phyloP scores from a whole-genome alignment of 2,797 vertebrate species.

The Vespertilio murinus region DNA sequence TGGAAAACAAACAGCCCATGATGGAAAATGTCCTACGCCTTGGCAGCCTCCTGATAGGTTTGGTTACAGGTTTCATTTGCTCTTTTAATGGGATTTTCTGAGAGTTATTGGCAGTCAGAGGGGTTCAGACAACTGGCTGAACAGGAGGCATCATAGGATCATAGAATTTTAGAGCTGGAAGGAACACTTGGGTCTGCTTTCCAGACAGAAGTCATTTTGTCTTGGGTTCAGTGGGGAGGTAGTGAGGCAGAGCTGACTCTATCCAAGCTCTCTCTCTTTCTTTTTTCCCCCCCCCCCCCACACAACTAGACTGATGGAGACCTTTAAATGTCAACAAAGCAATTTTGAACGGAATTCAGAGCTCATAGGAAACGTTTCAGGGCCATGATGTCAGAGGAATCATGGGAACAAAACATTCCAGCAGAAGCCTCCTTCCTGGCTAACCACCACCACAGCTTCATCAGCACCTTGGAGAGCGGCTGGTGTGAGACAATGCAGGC shows the following conservation, averaged over 20 bases:
- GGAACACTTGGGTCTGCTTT: conserved; percentile 25
- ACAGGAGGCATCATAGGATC: conserved; percentile 46
- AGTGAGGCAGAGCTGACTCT: not conserved
- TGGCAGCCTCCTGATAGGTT: conserved; percentile 44
- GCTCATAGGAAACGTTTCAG: conserved; percentile 61
- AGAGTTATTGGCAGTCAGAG: conserved; percentile 64
- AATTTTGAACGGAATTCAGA: conserved; percentile 71
- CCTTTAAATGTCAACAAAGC: conserved; percentile 83
- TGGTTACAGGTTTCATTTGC: conserved; percentile 68
- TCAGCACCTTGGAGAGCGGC: not conserved
- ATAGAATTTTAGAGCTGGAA: conserved; percentile 50
- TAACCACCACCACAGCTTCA: not conserved
- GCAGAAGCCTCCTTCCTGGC: not conserved
- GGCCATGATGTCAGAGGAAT: conserved; percentile 32
- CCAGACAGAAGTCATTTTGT: conserved; percentile 39
- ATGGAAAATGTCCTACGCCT: conserved; percentile 46
- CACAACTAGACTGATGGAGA: conserved; percentile 69
- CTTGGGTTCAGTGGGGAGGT: conserved; percentile 35
- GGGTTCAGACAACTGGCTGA: conserved; percentile 61
- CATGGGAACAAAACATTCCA: not conserved
- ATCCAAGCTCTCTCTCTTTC: not conserved
- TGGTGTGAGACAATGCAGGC: not conserved
- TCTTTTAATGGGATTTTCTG: conserved; percentile 69
- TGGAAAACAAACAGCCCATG: conserved; percentile 41
- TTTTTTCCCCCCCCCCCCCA: not conserved